Evolutionary conservation across 1,140 invertebrate genomes (phyloP), one percentile per base, ranked within the genome.

Genomic region (Sycobia sp.): DNA sequence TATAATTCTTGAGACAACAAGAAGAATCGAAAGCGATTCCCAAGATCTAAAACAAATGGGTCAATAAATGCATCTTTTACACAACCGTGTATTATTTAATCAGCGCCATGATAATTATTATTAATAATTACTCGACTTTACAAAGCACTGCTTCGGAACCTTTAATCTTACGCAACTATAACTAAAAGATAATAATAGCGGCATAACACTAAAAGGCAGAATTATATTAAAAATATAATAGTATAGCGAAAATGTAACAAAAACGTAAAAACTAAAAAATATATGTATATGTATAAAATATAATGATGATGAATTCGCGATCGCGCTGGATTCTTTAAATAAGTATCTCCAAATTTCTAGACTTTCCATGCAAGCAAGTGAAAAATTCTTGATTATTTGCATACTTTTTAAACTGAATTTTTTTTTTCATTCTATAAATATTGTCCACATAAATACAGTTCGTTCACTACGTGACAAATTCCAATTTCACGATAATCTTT

Each of bases 361-460:
- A 47, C 32, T 10, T 9, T 47, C 38, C 59, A 44, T 61, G 59
- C 49, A 55, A 54, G 18, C 14, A 32, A n/a, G n/a, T n/a, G n/a
- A n/a, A n/a, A n/a, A n/a, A n/a, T n/a, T n/a, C n/a, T n/a, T n/a
- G n/a, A n/a, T n/a, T n/a, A n/a, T n/a, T n/a, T n/a, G n/a, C n/a
- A n/a, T n/a, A n/a, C n/a, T n/a, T n/a, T n/a, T n/a, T n/a, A n/a
- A n/a, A n/a, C n/a, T n/a, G n/a, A n/a, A n/a, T n/a, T n/a, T n/a
- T n/a, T n/a, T n/a, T n/a, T n/a, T n/a, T n/a, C n/a, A n/a, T n/a
- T n/a, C n/a, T n/a, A n/a, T n/a, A n/a, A n/a, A n/a, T n/a, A n/a
- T n/a, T n/a, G n/a, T n/a, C n/a, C n/a, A n/a, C n/a, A n/a, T n/a
- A n/a, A n/a, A n/a, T n/a, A n/a, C n/a, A n/a, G n/a, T n/a, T n/a